These are phyloP conservation scores for Ceriagrion tenellum DNA, from an alignment of 2,888 invertebrate genomes.

Conservation along the genomic window DNA sequence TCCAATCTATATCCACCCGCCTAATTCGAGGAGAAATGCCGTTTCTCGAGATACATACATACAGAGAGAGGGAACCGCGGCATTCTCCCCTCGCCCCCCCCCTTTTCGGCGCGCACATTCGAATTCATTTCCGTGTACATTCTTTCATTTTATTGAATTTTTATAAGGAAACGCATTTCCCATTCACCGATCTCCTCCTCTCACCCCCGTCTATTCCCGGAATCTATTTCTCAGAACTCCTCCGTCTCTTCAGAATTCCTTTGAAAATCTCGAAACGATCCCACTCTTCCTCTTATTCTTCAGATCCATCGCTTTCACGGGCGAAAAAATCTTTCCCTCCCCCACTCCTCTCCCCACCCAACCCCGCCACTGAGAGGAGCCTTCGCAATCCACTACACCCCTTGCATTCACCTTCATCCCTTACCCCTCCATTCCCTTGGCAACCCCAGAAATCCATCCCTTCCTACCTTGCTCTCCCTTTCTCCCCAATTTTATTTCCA, in stretches of 20 bases:
- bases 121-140: slow-evolving; percentile 48
- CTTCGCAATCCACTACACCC: neutral
- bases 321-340: neutral
- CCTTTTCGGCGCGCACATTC: slow-evolving; percentile 8
- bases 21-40: slow-evolving; percentile 34
- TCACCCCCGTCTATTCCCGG: neutral
- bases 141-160: slow-evolving; percentile 58
- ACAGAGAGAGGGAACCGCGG: neutral
- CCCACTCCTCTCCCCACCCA: neutral
- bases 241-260: slow-evolving; percentile 54
- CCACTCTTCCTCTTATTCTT: neutral
- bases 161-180: slow-evolving; percentile 59
- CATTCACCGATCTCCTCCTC: slow-evolving; percentile 24
- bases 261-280: slow-evolving; percentile 56
- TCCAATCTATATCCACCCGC: slow-evolving; percentile 14
- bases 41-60: slow-evolving; percentile 3
- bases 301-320: slow-evolving; percentile 59
- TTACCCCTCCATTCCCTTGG: neutral
- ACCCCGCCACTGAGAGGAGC: no score
- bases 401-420: no score
- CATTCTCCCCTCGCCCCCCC: neutral
- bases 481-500: slow-evolving; percentile 45
- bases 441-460: neutral
- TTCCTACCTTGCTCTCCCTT: neutral
- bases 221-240: slow-evolving; percentile 56